These are phyloP conservation scores for Ostrea denselamellosa DNA, from an alignment of 1,140 invertebrate genomes.

Conservation along the genomic window DNA sequence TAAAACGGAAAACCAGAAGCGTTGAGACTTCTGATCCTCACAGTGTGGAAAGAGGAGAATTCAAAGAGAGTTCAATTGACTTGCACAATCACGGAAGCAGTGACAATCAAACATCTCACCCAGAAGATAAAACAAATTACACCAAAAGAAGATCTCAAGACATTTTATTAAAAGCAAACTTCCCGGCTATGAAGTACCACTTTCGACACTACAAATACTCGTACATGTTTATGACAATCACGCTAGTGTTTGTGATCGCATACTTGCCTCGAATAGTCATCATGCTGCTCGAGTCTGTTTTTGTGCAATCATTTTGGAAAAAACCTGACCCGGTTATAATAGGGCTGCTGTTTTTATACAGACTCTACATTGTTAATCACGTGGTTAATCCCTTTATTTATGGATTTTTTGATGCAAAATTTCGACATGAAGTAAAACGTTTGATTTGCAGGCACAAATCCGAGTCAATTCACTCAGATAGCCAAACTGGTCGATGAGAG, in stretches of 20 bases:
- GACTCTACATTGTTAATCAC: conserved; percentile 56
- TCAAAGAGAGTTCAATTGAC: neutral
- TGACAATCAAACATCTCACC: neutral
- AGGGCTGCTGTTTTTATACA: conserved; percentile 47
- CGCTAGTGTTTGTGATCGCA: conserved; percentile 49
- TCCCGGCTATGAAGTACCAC: conserved; percentile 37
- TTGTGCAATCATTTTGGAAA: conserved; percentile 28
- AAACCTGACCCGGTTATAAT: conserved; percentile 14
- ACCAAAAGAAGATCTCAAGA: neutral
- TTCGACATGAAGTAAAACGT: conserved; percentile 47
- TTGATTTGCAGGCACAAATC: neutral
- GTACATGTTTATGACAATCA: conserved; percentile 58
- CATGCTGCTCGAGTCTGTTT: conserved; percentile 49
- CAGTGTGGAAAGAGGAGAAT: neutral
- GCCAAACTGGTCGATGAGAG: neutral
- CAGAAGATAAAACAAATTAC: neutral
- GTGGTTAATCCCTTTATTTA: conserved; percentile 55
- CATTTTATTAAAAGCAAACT: neutral
- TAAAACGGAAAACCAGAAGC: neutral
- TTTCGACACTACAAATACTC: conserved; percentile 48
- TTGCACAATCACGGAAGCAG: neutral
- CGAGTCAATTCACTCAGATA: neutral
- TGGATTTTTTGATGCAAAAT: conserved; percentile 51
- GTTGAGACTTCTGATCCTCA: neutral
- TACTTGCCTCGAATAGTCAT: conserved; percentile 47